Evolutionary conservation across 2,888 invertebrate genomes (phyloP), one percentile per base, ranked within the genome.

Genomic region (Melanchra persicariae): DNA sequence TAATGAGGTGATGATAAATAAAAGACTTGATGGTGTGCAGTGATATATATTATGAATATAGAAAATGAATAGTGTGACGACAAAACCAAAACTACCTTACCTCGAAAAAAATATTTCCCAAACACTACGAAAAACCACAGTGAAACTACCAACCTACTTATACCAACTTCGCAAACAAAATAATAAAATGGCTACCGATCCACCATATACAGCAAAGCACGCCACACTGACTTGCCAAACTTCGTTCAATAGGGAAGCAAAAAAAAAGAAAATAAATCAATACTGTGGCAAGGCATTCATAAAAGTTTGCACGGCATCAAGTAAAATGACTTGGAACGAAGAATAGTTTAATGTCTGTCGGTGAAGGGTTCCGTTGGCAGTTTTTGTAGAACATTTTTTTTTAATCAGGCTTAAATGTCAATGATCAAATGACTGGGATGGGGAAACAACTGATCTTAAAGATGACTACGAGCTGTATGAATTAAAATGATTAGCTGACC

Each of bases 271-370:
- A 89, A 92, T 87, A 87, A 89, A 89, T 90, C 91, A 86, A 91
- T 91, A 90, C 77, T 30, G 30, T 73, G 85, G 81, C 88, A 87
- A 86, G 86, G 88, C 86, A 89, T 89, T 89, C 91, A 88, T 91
- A 91, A 91, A 92, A 91, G 88, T 92, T 91, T 90, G 90, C 91
- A 89, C 91, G 92, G 87, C 82, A 89, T 88, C 86, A 88, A 85
- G 83, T 79, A 87, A 79, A 88, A 87, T 87, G 87, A 87, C 87
- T 87, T 85, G 77, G 75, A 85, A 65, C 82, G 64, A 73, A 70
- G 68, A 70, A 78, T 71, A 72, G 73, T 69, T 72, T 51, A 49
- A 72, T 72, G 69, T 74, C 54, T 34, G 43, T n/a, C 9, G 30
- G 43, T 9, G 26, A 47, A 62, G 87, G 91, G 80, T 90, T 91